Evolutionary conservation across 2,797 vertebrate species (phyloP), one percentile per base, ranked within the genome.

Genomic region (Babyrousa celebensis): DNA sequence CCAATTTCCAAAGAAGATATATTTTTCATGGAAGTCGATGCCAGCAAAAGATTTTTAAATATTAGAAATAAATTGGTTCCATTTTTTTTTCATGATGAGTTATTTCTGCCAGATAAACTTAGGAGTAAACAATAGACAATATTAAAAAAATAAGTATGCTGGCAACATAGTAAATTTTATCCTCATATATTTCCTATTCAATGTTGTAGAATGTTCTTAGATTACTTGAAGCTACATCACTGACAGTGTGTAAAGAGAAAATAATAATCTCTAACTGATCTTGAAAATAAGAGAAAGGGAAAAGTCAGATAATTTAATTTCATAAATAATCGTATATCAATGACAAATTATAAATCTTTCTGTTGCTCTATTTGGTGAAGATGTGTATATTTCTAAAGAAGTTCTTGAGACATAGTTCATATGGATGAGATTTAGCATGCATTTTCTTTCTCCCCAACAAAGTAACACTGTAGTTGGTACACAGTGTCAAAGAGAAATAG

Each of bases 11-110:
- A 2, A 95, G 86, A 89, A 83, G 40, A n/a, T n/a, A 91, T 17
- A 87, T 92, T 98, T 92, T 98, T 97, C 96, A 95, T 93, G 56
- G 85, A 98, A 97, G 95, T 97, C 79, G 92, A 56, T 40, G 58
- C 10, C 91, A 97, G 95, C 63, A 95, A 77, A 74, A 92, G 43
- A 68, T 85, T 80, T 96, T 80, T 80, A 5, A 56, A 93, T 89
- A 40, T 58, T 71, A 83, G 32, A 95, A 92, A 86, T 96, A 86
- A 87, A 91, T 79, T 85, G 70, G 25, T 20, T 87, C 43, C 75
- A 32, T 88, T 60, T 86, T 74, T 86, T 74, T 78, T 36, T 56
- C 43, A 48, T 94, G 70, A 68, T 84, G 56, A 68, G 48, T 36
- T 48, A 48, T 48, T 48, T 85, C 74, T 80, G 36, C 29, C 74